Conservation (phyloP, 2,113 vertebrate species). For the Tinamus guttatus region DNA sequence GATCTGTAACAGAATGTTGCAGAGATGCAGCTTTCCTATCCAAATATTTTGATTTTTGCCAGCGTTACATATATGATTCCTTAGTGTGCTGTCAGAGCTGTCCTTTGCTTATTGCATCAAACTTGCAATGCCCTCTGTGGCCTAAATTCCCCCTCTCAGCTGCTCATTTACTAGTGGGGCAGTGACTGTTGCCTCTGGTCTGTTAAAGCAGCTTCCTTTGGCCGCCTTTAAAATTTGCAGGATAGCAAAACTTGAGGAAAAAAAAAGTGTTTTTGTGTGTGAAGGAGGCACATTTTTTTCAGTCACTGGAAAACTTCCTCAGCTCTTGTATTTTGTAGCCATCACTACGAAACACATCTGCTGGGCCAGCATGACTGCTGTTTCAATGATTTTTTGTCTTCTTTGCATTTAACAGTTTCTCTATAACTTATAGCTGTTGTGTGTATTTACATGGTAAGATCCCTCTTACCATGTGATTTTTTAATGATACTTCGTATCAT, state of each 20-base stretch:
- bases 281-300: not conserved
- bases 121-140: not conserved
- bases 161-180: not conserved
- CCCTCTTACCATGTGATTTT: not conserved
- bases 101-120: not conserved
- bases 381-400: not conserved
- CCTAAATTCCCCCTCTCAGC: accelerated
- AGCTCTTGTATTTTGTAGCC: not conserved
- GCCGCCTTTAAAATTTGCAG: not conserved
- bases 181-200: not conserved
- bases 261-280: not conserved
- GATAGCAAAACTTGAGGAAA: not conserved
- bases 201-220: not conserved
- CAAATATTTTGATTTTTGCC: not conserved
- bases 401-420: not conserved
- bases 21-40: not conserved
- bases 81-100: not conserved
- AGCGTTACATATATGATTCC: accelerated
- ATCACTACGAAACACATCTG: not conserved
- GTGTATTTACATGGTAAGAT: not conserved
- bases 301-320: not conserved
- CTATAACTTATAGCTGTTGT: accelerated
- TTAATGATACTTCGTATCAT: not conserved
- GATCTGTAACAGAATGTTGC: accelerated
- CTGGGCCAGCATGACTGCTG: not conserved